Conservation (phyloP, 2,113 vertebrate species). For the Dinomys branickii region DNA sequence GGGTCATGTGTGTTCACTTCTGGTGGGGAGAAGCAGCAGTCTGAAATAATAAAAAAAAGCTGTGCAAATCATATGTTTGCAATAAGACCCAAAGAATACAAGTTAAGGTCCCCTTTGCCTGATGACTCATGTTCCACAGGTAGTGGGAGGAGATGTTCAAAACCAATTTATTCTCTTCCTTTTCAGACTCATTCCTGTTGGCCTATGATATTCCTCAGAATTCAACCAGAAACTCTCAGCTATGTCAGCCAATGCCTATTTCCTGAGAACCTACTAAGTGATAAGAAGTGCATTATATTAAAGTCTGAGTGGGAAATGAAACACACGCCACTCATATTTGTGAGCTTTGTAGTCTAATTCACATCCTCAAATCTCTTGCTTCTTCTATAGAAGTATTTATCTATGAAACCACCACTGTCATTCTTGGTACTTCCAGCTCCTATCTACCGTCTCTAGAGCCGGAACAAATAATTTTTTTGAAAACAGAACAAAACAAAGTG, state of each 20-base stretch:
- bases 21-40: not conserved
- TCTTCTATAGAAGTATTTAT: not conserved
- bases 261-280: not conserved
- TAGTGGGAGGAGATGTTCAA: not conserved
- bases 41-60: not conserved
- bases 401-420: not conserved
- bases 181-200: not conserved
- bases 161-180: not conserved
- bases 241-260: not conserved
- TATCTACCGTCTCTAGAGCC: not conserved
- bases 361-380: not conserved
- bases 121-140: not conserved
- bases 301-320: not conserved
- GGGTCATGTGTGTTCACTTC: too few relatives aligned
- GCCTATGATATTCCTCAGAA: not conserved
- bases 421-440: not conserved
- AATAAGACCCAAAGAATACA: not conserved
- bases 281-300: not conserved
- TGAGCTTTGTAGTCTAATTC: not conserved
- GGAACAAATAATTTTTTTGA: not conserved
- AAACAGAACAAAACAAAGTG: not conserved
- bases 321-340: not conserved
- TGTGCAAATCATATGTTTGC: not conserved
- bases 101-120: not conserved
- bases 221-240: not conserved